These are phyloP conservation scores for Macaria notata DNA, from an alignment of 2,888 invertebrate genomes.

Conservation along the genomic window DNA sequence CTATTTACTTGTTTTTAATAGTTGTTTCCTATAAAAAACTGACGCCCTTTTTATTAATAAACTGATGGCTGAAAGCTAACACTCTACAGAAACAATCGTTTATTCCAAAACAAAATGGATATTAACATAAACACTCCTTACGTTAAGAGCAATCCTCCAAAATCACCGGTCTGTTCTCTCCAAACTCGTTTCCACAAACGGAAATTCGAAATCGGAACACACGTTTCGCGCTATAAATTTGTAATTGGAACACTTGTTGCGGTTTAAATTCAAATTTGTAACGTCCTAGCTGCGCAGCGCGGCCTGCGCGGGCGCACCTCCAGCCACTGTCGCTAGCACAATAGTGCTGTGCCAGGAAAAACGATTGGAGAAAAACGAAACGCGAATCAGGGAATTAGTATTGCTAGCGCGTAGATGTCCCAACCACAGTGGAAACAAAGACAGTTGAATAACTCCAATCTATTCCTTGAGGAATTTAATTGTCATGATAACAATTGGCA, in stretches of 20 bases:
- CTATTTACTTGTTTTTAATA: too few relatives aligned
- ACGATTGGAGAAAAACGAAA: constrained; percentile 33
- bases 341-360: constrained; percentile 64
- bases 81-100: too few relatives aligned
- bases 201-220: constrained; percentile 2
- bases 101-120: too few relatives aligned
- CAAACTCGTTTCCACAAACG: constrained; percentile 15
- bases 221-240: background rate
- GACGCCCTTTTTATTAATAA: too few relatives aligned
- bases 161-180: constrained; percentile 1
- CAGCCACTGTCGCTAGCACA: constrained; percentile 60
- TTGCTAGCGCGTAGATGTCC: constrained; percentile 48
- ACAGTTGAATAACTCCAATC: too few relatives aligned
- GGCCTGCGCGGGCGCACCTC: constrained; percentile 53
- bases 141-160: background rate
- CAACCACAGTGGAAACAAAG: constrained; percentile 14
- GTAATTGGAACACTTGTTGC: constrained; percentile 7
- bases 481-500: too few relatives aligned
- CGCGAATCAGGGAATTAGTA: constrained; percentile 58
- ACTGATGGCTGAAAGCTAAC: too few relatives aligned
- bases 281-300: constrained; percentile 31
- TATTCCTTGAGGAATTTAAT: too few relatives aligned
- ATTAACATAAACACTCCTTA: too few relatives aligned
- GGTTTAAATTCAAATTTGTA: constrained; percentile 7
- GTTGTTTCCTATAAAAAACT: too few relatives aligned